Evolutionary conservation across 30 jellyfish, hydroid and myxozoan species (phyloP), one percentile per base, ranked within the genome.

Genomic region (Aurelia aurita): DNA sequence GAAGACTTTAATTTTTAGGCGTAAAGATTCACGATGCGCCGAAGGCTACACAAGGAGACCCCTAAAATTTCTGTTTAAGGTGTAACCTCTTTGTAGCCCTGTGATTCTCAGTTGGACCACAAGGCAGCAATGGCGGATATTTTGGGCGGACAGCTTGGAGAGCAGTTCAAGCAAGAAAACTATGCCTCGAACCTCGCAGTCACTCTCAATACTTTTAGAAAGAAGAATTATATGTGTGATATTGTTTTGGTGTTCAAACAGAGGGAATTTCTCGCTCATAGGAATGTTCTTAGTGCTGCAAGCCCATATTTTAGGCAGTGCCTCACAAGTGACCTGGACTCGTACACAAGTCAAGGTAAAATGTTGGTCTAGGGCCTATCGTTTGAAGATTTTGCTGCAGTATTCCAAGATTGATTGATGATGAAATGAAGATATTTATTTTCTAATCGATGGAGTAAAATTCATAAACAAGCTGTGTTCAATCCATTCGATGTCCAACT

Each of bases 221-320:
- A 89, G 61, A 78, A 64, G 70, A 89, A 79, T 29, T 62, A 71
- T 45, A 78, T 94, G 96, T 94, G 99, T 69, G 97, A 94, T 78
- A 95, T 94, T 54, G 92, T 94, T 14, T 51, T 94, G 54, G 80
- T 79, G 11, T 72, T 88, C 77, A 80, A 94, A 18, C 96, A 91
- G 14, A 77, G 87, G 79, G 99, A 94, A 72, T 94, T 59, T 78
- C 69, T 94, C 28, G 97, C 97, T 18, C 99, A 94, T 78, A 89
- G 97, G 62, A 88, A 72, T 74, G 94, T 94, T 51, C 90, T 94
- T 27, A 57, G 99, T 65, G 97, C 99, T 1, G 96, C 99, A 60
- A 94, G 99, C 60, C 97, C 97, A 1, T 94, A 66, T 84, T 77
- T 94, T 31, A 67, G 91, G 65, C 86, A 94, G 11, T 53, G 87